Evolutionary conservation across 2,888 invertebrate species (phyloP).

Genomic region (Macaria notata): DNA sequence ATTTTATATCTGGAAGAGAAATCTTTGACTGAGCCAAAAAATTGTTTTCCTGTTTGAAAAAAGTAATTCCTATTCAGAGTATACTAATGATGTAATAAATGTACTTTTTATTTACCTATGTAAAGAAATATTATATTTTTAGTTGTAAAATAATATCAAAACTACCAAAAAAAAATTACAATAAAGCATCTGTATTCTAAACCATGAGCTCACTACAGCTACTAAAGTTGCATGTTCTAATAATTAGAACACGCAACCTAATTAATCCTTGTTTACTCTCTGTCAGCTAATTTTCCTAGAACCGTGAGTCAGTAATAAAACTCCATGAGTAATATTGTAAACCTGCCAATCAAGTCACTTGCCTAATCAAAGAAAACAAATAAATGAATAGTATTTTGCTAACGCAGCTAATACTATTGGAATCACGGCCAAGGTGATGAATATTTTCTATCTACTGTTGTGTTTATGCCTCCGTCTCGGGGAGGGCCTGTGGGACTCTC

Average conservation of each 20-base stretch:
- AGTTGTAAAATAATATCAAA: no score
- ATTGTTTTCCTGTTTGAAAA: no score
- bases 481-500: conserved; percentile 48
- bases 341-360: conserved; percentile 12
- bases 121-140: no score
- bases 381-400: conserved; percentile 21
- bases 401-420: conserved; percentile 24
- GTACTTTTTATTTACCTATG: no score
- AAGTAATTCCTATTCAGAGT: no score
- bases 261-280: conserved; percentile 25
- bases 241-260: no score
- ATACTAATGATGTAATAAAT: no score
- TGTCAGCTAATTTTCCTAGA: conserved; percentile 17
- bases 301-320: conserved; percentile 20
- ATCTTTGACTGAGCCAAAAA: no score
- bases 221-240: neutral
- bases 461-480: conserved; percentile 29
- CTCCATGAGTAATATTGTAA: conserved; percentile 12
- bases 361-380: conserved; percentile 3
- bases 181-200: no score
- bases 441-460: conserved; percentile 22
- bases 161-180: no score
- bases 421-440: conserved; percentile 20
- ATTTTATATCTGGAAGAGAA: neutral
- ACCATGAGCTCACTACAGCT: neutral